Base-by-base conservation (phyloP, 1,140 invertebrate genomes). In the Meloidogyne exigua region DNA sequence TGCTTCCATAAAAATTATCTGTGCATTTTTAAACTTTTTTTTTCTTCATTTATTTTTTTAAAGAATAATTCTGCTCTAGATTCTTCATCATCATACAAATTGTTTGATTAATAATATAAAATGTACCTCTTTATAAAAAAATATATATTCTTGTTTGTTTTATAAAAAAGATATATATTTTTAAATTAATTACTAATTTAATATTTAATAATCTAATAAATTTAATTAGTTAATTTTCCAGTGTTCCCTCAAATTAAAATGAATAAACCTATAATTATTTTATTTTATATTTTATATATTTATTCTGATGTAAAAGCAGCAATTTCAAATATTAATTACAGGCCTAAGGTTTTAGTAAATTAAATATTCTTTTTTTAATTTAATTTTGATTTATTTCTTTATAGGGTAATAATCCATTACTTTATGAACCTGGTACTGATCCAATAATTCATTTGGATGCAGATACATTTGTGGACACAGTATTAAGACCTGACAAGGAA, bases 401-500 rank as follows among this genome's bases (percentile, higher is more conserved):
- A 4, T 64, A 73, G 49, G 79, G 79, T 63, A 74, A 82, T 68
- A 83, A 84, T 68, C 82, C 82, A 44, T 76, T 78, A 26, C 78
- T 83, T 32, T 83, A 84, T 64, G 72, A 75, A 11, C 81, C 82
- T 25, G 82, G 78, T 25, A 67, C 77, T 68, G 82, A 83, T 57
- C 80, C 82, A 66, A 79, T 83, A 39, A 80, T 84, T 71, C 82
- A 83, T 66, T 69, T 83, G 26, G 82, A 83, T 49, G 78, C 80
- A 73, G 70, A 77, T 63, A 84, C 82, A 23, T 83, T 83, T 49
- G 70, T 44, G 64, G 82, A 83, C 66, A 83, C 82, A n/a, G 80
- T 83, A 21, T 76, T 80, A 65, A 72, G 68, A 23, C 79, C 80
- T n/a, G 69, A 75, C 79, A 42, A 66, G 7, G 26, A 28, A 39